Percentiles rank a stretch among this genome's conserved stretches.
These are phyloP conservation scores for Lumbricus terrestris DNA, from an alignment of 2,888 invertebrate species.

Conservation along the genomic window DNA sequence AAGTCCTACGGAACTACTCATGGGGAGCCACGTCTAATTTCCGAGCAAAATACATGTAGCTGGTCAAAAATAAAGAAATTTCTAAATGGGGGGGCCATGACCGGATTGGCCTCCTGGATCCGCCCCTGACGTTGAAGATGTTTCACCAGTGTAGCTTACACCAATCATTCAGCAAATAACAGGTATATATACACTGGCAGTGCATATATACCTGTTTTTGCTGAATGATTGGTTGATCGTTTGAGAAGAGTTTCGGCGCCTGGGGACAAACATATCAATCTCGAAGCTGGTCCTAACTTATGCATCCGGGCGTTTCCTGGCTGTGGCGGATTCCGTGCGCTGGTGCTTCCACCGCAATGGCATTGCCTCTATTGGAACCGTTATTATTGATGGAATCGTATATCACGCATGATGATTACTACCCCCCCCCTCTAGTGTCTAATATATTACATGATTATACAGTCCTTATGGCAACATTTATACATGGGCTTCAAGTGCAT, in stretches of 20 bases:
- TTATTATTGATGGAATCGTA: neutral
- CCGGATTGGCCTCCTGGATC: no score
- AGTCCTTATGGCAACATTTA: no score
- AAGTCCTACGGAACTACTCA: no score
- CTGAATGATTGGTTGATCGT: neutral
- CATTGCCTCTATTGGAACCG: neutral
- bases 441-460: neutral
- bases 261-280: neutral
- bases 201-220: neutral
- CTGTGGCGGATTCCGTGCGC: neutral
- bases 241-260: neutral
- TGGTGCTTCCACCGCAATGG: neutral
- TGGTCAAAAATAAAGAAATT: no score
- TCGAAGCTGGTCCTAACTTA: neutral
- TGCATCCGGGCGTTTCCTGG: neutral
- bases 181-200: no score
- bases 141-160: no score
- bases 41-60: no score
- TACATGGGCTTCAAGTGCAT: no score
- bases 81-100: no score
- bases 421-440: no score
- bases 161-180: no score
- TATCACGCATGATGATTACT: neutral
- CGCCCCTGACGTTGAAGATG: neutral
- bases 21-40: no score